phyloP scores from a whole-genome alignment of 1,140 invertebrate genomes.

The Papilio machaon region DNA sequence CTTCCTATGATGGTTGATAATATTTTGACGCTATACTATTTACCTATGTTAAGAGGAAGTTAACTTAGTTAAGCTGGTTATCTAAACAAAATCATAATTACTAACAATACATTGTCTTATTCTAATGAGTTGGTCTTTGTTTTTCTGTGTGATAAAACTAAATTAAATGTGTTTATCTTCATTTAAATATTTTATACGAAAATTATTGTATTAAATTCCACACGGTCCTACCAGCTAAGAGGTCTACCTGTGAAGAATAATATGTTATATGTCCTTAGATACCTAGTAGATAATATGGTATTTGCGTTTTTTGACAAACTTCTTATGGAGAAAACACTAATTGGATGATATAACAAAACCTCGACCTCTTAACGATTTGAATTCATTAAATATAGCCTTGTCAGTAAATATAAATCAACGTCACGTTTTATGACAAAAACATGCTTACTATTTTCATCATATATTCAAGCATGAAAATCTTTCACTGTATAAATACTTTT shows the following conservation, averaged over 20 bases:
- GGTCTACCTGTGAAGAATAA: no score
- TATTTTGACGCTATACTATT: background rate
- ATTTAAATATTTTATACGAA: background rate
- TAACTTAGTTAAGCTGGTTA: background rate
- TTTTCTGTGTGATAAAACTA: background rate
- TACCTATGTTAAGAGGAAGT: background rate
- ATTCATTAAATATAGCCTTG: background rate
- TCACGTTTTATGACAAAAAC: constrained; percentile 6
- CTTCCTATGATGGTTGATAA: background rate
- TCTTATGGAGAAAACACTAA: constrained; percentile 10
- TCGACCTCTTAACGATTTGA: constrained; percentile 2
- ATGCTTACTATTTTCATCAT: background rate
- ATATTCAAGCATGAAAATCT: background rate
- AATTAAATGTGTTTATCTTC: background rate
- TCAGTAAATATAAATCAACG: background rate
- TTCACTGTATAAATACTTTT: background rate
- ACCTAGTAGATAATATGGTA: no score
- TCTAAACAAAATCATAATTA: background rate
- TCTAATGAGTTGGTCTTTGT: background rate
- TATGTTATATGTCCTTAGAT: no score
- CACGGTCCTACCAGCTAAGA: background rate
- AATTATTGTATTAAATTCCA: background rate
- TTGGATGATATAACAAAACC: constrained; percentile 21
- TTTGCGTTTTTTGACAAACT: background rate
- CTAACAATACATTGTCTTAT: background rate